These are phyloP conservation scores for Ips typographus DNA, from an alignment of 1,140 invertebrate species.

Conservation along the genomic window DNA sequence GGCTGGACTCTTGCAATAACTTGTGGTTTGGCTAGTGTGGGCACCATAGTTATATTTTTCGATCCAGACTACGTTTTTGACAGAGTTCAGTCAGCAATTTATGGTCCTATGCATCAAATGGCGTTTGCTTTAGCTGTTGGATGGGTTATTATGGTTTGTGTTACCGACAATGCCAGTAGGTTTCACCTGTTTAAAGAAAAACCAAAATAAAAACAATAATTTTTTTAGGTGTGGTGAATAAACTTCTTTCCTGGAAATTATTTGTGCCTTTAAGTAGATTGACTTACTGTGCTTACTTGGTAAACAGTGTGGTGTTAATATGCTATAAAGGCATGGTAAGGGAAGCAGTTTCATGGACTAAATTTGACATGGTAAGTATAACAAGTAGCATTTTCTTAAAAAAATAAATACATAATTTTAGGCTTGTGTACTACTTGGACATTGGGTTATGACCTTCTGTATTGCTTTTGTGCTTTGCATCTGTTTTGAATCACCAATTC, in stretches of 20 bases:
- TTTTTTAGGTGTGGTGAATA: conserved; percentile 55
- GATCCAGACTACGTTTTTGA: conserved; percentile 60
- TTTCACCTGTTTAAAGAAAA: conserved; percentile 13
- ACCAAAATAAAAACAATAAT: background rate
- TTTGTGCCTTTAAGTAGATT: conserved; percentile 82
- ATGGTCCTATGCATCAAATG: conserved; percentile 64
- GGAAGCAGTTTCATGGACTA: conserved; percentile 56
- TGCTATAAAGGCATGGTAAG: conserved; percentile 60
- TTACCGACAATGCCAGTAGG: conserved; percentile 69
- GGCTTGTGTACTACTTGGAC: conserved; percentile 58
- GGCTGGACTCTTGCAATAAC: conserved; percentile 61
- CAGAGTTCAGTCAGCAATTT: conserved; percentile 62
- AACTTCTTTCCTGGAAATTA: conserved; percentile 74
- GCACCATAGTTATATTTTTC: conserved; percentile 64
- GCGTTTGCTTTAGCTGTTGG: conserved; percentile 67
- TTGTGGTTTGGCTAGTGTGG: conserved; percentile 60
- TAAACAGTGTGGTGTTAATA: conserved; percentile 70
- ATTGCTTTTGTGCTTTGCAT: conserved; percentile 64
- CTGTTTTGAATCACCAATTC: conserved; percentile 69
- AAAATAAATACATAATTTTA: conserved; percentile 47
- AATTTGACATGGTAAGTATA: conserved; percentile 55
- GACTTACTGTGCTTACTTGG: conserved; percentile 87
- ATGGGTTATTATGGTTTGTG: conserved; percentile 71
- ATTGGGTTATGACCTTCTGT: conserved; percentile 62
- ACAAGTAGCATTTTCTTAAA: conserved; percentile 27